Evolutionary conservation across 2,797 vertebrate genomes (phyloP).

Genomic region (Cuculus canorus): DNA sequence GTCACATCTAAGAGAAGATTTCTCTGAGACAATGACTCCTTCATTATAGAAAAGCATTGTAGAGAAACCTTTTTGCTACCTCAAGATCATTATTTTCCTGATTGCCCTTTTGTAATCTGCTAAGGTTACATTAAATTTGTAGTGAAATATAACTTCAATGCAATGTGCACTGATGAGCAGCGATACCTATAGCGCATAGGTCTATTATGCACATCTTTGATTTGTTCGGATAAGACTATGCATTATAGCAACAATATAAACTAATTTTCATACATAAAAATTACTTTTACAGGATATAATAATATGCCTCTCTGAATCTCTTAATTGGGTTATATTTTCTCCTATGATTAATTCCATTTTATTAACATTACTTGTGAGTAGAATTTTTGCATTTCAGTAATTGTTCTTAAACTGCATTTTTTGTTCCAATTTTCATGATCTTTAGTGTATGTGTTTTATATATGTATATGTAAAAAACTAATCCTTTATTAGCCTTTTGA

Average conservation of each 20-base stretch:
- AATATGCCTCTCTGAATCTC: neutral
- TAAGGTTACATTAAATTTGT: neutral
- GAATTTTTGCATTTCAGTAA: neutral
- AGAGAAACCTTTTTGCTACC: neutral
- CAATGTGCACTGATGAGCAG: accelerated
- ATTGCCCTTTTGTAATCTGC: neutral
- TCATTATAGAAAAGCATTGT: neutral
- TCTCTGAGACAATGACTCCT: neutral
- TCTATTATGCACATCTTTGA: neutral
- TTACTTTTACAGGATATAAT: neutral
- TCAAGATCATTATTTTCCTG: neutral
- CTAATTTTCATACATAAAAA: neutral
- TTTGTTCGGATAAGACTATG: neutral
- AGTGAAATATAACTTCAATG: neutral
- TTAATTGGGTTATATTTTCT: neutral
- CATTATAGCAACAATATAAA: neutral
- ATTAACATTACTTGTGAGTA: neutral
- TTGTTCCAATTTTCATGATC: neutral
- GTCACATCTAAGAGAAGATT: neutral
- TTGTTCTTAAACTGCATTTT: neutral
- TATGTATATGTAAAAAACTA: neutral
- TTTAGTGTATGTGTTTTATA: neutral
- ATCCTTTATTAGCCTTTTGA: constrained; percentile 5
- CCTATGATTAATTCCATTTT: neutral
- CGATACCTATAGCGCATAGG: neutral